phyloP scores from a whole-genome alignment of 2,888 invertebrate genomes.

The Chydorus sphaericus region DNA sequence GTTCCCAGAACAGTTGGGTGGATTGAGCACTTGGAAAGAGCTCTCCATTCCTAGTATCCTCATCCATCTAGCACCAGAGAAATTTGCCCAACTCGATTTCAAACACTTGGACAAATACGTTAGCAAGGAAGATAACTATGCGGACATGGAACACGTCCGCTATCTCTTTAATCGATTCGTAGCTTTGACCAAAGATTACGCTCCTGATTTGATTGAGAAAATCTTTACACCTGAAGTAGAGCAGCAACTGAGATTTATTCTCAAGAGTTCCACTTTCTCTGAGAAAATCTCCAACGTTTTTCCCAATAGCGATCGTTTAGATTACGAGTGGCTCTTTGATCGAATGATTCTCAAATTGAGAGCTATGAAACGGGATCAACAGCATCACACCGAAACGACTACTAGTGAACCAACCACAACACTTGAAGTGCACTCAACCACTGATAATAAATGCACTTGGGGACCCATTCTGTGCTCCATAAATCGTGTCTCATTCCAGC shows the following conservation, averaged over 20 bases:
- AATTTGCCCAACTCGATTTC: conserved; percentile 2
- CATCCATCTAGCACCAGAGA: conserved; percentile 1
- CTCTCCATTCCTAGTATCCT: not conserved
- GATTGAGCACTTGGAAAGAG: not conserved
- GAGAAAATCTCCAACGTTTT: not conserved
- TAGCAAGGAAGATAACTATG: not conserved
- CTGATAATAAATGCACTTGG: not conserved
- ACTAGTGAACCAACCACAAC: not conserved
- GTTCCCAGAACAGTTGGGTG: conserved; percentile 6
- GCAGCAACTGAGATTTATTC: not conserved
- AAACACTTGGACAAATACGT: conserved; percentile 4
- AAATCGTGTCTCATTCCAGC: conserved; percentile 4
- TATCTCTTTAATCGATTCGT: not conserved
- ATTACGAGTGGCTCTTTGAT: not conserved
- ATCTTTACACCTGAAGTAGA: not conserved
- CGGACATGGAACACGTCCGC: not conserved
- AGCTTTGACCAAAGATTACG: not conserved
- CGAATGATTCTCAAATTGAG: not conserved
- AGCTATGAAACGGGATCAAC: not conserved
- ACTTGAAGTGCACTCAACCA: not conserved
- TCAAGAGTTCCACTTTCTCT: not conserved
- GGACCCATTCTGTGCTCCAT: conserved; percentile 5
- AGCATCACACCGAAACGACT: too few relatives aligned
- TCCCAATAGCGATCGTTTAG: not conserved
- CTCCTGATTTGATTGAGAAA: not conserved